phyloP scores from a whole-genome alignment of 1,140 invertebrate genomes.

The Drosophila pachea region DNA sequence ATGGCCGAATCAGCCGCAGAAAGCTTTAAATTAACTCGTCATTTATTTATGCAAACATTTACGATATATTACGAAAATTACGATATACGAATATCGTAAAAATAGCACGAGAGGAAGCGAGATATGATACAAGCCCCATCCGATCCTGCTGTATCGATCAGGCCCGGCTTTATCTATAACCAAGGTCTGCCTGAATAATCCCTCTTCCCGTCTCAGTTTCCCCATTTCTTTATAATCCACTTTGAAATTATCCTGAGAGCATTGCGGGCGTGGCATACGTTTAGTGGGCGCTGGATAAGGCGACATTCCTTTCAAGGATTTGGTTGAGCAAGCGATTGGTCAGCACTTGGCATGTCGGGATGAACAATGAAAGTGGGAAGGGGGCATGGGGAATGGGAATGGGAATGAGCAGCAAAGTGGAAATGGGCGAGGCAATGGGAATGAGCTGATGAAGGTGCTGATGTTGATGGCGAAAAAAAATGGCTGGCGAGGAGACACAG shows the following conservation, averaged over 20 bases:
- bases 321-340: constrained; percentile 28
- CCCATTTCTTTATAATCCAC: too few relatives aligned
- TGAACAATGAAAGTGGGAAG: constrained; percentile 6
- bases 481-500: constrained; percentile 43
- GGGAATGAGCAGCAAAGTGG: constrained; percentile 7
- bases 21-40: too few relatives aligned
- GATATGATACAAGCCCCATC: too few relatives aligned
- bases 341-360: constrained; percentile 35
- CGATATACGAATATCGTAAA: too few relatives aligned
- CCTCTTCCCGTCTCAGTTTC: too few relatives aligned
- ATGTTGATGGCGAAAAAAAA: constrained; percentile 57
- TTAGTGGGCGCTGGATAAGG: constrained; percentile 19
- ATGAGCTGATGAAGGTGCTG: constrained; percentile 42
- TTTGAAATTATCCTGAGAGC: not conserved
- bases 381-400: not conserved
- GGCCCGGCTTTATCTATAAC: too few relatives aligned
- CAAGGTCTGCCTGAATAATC: too few relatives aligned
- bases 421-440: constrained; percentile 13
- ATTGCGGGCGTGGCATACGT: constrained; percentile 11
- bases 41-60: too few relatives aligned
- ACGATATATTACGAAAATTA: too few relatives aligned
- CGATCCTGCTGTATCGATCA: too few relatives aligned
- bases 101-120: too few relatives aligned
- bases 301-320: constrained; percentile 21
- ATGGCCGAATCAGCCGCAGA: too few relatives aligned